phyloP scores from a whole-genome alignment of 2,888 invertebrate genomes.

The Saturnia pavonia region DNA sequence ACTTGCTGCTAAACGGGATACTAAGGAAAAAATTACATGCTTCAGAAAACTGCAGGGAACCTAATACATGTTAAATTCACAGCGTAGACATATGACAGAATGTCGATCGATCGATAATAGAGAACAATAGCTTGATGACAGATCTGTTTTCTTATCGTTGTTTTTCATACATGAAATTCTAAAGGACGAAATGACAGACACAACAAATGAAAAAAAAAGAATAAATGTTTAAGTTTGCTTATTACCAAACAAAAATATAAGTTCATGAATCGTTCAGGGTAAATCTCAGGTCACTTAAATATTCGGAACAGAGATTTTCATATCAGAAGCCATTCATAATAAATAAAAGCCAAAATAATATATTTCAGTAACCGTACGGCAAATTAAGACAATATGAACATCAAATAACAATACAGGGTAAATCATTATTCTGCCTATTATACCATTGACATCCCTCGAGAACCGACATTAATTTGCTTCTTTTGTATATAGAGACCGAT shows the following conservation, averaged over 20 bases:
- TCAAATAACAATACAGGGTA: not conserved
- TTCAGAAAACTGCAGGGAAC: too few species aligned
- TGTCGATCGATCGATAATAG: too few species aligned
- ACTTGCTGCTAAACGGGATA: too few species aligned
- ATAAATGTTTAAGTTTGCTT: too few species aligned
- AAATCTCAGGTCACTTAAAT: not conserved
- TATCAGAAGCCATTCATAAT: not conserved
- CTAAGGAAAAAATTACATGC: too few species aligned
- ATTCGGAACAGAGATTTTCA: not conserved
- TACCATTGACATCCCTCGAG: conserved; percentile 14
- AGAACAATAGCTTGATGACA: too few species aligned
- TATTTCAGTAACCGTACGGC: not conserved
- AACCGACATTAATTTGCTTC: conserved; percentile 18
- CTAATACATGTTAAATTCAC: too few species aligned
- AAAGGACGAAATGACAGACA: too few species aligned
- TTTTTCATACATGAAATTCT: too few species aligned
- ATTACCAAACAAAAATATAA: not conserved
- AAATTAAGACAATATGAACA: conserved; percentile 13
- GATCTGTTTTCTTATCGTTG: too few species aligned
- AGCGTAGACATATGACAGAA: too few species aligned
- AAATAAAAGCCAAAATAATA: not conserved
- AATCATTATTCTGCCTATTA: conserved; percentile 15
- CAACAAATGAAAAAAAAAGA: too few species aligned
- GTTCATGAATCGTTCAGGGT: not conserved
- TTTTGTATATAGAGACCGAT: conserved; percentile 13